These are phyloP conservation scores for Cosmia trapezina DNA, from an alignment of 2,888 invertebrate species.

Conservation along the genomic window DNA sequence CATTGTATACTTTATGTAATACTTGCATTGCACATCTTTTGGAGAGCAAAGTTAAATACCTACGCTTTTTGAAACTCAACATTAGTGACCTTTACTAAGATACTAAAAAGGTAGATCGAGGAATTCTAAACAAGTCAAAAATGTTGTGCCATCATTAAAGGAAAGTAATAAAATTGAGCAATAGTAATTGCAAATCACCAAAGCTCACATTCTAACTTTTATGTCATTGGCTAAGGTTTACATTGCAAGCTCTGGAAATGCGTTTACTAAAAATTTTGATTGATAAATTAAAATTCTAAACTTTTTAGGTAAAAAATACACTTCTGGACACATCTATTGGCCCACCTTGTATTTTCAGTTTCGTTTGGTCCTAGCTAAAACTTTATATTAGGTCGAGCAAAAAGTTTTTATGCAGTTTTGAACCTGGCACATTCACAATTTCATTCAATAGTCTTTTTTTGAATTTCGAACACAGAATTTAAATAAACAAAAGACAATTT, in stretches of 20 bases:
- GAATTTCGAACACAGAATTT: no score
- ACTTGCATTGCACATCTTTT: constrained; percentile 18
- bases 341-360: no score
- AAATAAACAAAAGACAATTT: no score
- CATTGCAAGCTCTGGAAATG: not conserved
- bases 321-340: no score
- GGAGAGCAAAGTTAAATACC: constrained; percentile 12
- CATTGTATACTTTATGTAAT: constrained; percentile 36
- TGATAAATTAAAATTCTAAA: not conserved
- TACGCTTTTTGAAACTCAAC: not conserved
- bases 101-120: not conserved
- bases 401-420: no score
- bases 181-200: not conserved
- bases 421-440: no score
- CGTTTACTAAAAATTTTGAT: not conserved
- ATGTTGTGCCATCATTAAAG: not conserved
- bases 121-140: not conserved
- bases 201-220: not conserved
- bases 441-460: no score
- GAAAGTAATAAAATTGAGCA: not conserved
- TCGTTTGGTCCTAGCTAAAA: no score
- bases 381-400: no score
- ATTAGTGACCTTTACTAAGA: not conserved
- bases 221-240: not conserved
- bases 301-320: no score